Base-by-base conservation (phyloP, 2,797 vertebrate species). In the Ctenopoma multispine region DNA sequence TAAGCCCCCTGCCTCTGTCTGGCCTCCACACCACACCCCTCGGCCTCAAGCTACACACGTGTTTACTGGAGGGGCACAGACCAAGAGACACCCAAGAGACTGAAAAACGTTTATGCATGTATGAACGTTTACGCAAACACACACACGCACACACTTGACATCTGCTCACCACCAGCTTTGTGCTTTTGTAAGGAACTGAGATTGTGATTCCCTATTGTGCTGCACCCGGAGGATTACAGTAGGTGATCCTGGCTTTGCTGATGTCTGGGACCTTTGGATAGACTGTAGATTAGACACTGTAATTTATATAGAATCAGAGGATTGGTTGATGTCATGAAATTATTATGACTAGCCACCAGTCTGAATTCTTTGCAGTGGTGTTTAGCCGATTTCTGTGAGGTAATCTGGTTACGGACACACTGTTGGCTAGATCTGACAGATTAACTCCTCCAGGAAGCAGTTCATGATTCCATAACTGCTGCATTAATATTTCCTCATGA, bases 331-430 rank as follows among this genome's bases (percentile, higher is more conserved):
- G 72, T 80, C 66, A 66, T 31, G 47, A 79, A 82, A 78, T 67
- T 75, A 43, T 77, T 40, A 72, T 38, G 87, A 66, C 82, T 34
- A 72, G 73, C 80, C 72, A 44, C 64, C 67, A 64, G 69, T 80
- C 67, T 36, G 64, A 75, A 76, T 62, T 73, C 54, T 63, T 76
- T 41, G 60, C 72, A 1, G 31, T 41, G 70, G 80, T 71, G 72
- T 81, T 88, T 31, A 84, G 79, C 64, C 54, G 84, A 89, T 87
- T 86, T 87, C 63, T 18, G 48, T 14, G 60, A 65, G 70, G 36
- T 90, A 89, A 92, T 90, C 89, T 90, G 82, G 86, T 87, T 90
- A 87, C 87, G 86, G 77, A 67, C 58, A 51, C 68, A 74, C 79
- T 83, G 78, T 79, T 75, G 67, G 76, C 70, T 85, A 71, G 86